Conservation (phyloP, 2,888 invertebrate genomes). For the Napeogenes sylphis region DNA sequence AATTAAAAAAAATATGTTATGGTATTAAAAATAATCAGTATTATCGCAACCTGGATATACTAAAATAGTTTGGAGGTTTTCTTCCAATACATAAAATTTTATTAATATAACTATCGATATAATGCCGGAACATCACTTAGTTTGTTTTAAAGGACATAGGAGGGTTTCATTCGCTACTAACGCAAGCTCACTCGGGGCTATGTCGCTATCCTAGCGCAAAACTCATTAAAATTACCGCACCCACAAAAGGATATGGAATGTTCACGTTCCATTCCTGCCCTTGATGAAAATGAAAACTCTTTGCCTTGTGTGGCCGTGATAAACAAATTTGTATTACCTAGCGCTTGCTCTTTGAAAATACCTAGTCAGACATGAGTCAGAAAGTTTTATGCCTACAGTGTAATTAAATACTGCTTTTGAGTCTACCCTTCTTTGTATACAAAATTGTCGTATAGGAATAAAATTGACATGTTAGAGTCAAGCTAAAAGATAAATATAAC, state of each 20-base stretch:
- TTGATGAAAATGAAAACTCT: slow-evolving; percentile 34
- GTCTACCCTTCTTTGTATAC: no score
- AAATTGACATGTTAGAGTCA: background rate
- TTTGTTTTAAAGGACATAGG: slow-evolving; percentile 36
- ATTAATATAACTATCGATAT: slow-evolving; percentile 14
- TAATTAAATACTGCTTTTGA: no score
- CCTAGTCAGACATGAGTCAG: background rate
- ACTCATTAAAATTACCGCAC: slow-evolving; percentile 74
- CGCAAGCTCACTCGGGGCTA: slow-evolving; percentile 55
- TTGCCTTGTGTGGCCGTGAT: slow-evolving; percentile 28
- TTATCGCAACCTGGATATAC: no score
- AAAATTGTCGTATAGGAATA: no score
- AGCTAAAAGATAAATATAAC: background rate
- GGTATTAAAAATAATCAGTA: no score
- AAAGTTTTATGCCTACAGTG: no score
- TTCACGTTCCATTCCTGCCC: slow-evolving; percentile 28
- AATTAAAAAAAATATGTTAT: no score
- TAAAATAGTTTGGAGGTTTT: no score
- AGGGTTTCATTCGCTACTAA: slow-evolving; percentile 55
- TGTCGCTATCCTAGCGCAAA: slow-evolving; percentile 61
- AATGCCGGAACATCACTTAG: slow-evolving; percentile 38
- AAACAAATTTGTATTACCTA: slow-evolving; percentile 22
- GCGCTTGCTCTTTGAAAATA: background rate
- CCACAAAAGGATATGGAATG: slow-evolving; percentile 34
- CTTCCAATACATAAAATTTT: slow-evolving; percentile 14